A percentile compares a stretch with the other conserved stretches of the same genome.
Conservation (phyloP, 2,797 vertebrate species). For the Cyclura pinguis region DNA sequence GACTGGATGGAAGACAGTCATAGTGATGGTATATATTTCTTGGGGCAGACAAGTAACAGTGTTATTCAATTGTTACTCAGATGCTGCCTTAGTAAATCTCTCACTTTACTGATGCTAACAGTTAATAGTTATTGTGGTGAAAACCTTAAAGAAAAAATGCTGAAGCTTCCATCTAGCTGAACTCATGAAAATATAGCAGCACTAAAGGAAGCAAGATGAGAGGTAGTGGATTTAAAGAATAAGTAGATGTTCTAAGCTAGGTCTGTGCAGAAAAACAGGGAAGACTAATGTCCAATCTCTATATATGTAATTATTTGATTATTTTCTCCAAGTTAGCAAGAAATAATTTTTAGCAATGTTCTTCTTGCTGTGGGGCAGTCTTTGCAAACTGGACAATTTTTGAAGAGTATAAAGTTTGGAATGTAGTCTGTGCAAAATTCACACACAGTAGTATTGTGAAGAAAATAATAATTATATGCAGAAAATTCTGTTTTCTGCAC, state of each 20-base stretch:
- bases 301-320: too few relatives aligned
- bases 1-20: background rate
- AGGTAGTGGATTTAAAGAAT: background rate
- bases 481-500: too few relatives aligned
- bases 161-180: background rate
- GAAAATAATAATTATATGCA: too few relatives aligned
- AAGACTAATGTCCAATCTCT: background rate
- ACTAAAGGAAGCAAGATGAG: background rate
- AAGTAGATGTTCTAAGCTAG: background rate
- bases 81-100: background rate
- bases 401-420: too few relatives aligned
- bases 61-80: background rate
- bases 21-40: background rate
- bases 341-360: too few relatives aligned
- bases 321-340: too few relatives aligned
- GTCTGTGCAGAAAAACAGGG: background rate
- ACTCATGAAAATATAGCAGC: background rate
- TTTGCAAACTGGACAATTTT: too few relatives aligned
- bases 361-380: too few relatives aligned
- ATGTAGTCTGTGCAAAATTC: too few relatives aligned
- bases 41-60: background rate
- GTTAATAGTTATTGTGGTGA: background rate
- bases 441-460: too few relatives aligned
- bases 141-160: background rate
- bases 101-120: background rate